A percentile compares a stretch with the other conserved stretches of the same genome.
These are phyloP conservation scores for Drosophila melanica DNA, from an alignment of 1,140 invertebrate genomes.

Conservation along the genomic window DNA sequence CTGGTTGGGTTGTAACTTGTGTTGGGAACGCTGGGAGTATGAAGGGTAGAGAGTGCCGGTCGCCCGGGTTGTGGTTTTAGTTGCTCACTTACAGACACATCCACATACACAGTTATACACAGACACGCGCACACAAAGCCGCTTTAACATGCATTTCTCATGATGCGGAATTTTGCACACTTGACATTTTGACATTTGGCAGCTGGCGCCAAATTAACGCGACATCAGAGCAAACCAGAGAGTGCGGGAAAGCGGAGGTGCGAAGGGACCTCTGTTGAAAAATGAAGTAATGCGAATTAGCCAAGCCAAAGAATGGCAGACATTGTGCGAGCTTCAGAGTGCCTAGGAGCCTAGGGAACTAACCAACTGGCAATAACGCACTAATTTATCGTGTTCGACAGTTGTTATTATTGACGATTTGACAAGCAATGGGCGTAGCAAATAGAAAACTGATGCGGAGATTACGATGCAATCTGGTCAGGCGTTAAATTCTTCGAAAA, in stretches of 20 bases:
- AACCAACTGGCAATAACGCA: constrained; percentile 51
- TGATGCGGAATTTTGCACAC: constrained; percentile 76
- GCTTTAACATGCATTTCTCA: constrained; percentile 72
- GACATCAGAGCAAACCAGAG: constrained; percentile 19
- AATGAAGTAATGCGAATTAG: constrained; percentile 60
- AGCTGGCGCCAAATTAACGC: constrained; percentile 78
- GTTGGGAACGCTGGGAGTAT: neutral
- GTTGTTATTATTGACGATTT: constrained; percentile 50
- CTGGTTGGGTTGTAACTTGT: constrained; percentile 34
- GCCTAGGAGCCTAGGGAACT: neutral
- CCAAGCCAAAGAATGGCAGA: constrained; percentile 22
- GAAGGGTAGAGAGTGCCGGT: constrained; percentile 3
- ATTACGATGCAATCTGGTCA: constrained; percentile 3
- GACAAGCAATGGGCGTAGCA: constrained; percentile 21
- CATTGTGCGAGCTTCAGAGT: neutral
- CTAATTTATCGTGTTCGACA: constrained; percentile 79
- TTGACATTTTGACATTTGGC: constrained; percentile 81
- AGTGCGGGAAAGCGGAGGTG: neutral
- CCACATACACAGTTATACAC: neutral
- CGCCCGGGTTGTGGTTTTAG: constrained; percentile 51
- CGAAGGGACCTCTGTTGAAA: constrained; percentile 39
- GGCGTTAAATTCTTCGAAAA: constrained; percentile 28
- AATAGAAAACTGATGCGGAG: neutral
- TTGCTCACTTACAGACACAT: constrained; percentile 24
- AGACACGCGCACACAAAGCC: constrained; percentile 6